These are phyloP conservation scores for Poecilus cupreus DNA, from an alignment of 2,888 invertebrate genomes.

Conservation along the genomic window DNA sequence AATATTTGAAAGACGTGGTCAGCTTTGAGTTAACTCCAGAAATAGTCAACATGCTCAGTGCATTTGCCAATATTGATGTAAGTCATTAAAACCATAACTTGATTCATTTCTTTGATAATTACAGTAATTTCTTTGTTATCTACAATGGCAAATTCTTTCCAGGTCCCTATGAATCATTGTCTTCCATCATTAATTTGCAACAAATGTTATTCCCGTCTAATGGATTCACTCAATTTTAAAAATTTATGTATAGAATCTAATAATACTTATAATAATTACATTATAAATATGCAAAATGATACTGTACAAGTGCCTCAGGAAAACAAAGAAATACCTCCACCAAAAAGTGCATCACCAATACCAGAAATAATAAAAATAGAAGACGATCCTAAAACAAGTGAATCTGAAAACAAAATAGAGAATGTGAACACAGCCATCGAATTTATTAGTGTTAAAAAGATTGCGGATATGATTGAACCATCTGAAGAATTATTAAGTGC, in stretches of 20 bases:
- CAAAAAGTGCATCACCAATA: background rate
- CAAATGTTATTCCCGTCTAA: conserved; percentile 44
- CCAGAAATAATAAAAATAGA: background rate
- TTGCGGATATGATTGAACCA: conserved; percentile 37
- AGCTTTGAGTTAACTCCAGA: conserved; percentile 53
- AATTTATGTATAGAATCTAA: conserved; percentile 52
- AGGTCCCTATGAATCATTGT: conserved; percentile 31
- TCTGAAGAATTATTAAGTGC: conserved; percentile 41
- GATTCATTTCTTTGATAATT: background rate
- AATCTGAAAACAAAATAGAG: conserved; percentile 10
- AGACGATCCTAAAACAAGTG: too few species aligned
- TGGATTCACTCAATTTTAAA: conserved; percentile 46
- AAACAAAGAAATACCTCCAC: conserved; percentile 37
- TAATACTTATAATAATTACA: conserved; percentile 38
- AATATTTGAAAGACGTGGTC: conserved; percentile 49
- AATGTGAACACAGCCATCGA: background rate
- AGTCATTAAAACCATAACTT: background rate
- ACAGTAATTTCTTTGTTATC: background rate
- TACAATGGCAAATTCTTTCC: conserved; percentile 16
- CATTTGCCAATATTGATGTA: conserved; percentile 48
- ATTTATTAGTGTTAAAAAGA: conserved; percentile 7
- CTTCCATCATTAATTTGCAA: conserved; percentile 51
- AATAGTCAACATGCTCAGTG: conserved; percentile 47
- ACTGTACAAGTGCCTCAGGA: background rate
- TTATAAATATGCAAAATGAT: conserved; percentile 25